Percentiles rank a stretch among this genome's conserved stretches.
phyloP scores from a whole-genome alignment of 1,140 invertebrate species.

The Globodera ellingtonae region DNA sequence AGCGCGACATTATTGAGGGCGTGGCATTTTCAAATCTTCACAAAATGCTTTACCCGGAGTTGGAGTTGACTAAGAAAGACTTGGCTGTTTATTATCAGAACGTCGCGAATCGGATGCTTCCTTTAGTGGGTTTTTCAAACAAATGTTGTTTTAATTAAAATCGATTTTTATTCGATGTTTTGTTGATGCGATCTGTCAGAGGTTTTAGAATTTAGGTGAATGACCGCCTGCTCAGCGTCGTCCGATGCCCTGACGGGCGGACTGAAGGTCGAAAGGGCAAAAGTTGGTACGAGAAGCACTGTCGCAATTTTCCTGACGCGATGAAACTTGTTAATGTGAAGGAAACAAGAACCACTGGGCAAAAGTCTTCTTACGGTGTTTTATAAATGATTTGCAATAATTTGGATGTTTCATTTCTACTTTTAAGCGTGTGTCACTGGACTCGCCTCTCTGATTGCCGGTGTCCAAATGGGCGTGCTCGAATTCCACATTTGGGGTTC shows the following conservation, averaged over 20 bases:
- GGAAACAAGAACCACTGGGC: background rate
- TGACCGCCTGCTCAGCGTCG: background rate
- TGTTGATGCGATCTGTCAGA: background rate
- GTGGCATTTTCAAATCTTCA: background rate
- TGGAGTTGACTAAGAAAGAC: slow-evolving; percentile 1
- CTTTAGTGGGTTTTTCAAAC: background rate
- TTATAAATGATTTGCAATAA: background rate
- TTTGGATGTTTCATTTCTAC: background rate
- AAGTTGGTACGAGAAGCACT: slow-evolving; percentile 7
- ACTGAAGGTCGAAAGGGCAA: background rate
- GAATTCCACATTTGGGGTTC: slow-evolving; percentile 16
- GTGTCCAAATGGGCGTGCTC: slow-evolving; percentile 7
- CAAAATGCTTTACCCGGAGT: slow-evolving; percentile 3
- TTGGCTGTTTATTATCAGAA: slow-evolving; percentile 5
- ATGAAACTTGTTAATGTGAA: background rate
- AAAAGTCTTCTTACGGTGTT: background rate
- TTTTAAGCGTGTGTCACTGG: slow-evolving; percentile 3
- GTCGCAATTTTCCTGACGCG: background rate
- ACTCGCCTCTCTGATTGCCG: background rate
- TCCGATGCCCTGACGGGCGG: background rate
- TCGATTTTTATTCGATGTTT: background rate
- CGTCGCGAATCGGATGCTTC: background rate
- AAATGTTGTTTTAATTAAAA: background rate
- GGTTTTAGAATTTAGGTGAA: background rate
- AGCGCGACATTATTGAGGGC: background rate